Evolutionary conservation across 2,888 invertebrate species (phyloP), one percentile per base, ranked within the genome.

Genomic region (Bimastos eiseni): DNA sequence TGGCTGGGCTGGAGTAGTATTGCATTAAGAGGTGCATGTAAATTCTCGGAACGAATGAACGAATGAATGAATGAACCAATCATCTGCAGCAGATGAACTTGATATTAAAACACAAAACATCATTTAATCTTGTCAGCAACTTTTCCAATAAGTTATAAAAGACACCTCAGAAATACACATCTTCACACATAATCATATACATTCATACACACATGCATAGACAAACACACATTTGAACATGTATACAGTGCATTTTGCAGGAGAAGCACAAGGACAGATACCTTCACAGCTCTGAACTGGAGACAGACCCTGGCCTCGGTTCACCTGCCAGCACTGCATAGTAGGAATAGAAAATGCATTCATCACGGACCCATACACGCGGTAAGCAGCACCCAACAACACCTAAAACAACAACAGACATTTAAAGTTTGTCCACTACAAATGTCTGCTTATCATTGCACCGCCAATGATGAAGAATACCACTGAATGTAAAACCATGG

Each of bases 211-310:
- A 49, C 21, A 70, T 70, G 11, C 70, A 70, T n/a, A n/a, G n/a
- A n/a, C n/a, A n/a, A n/a, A n/a, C n/a, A n/a, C n/a, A n/a, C n/a
- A n/a, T n/a, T n/a, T n/a, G n/a, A n/a, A 49, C 24, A 24, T 11
- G 24, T 24, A 49, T 24, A 49, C 2, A 49, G 1, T 70, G n/a
- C 70, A n/a, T 11, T 30, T n/a, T 3, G 70, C 8, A n/a, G 1
- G 3, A 70, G 11, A n/a, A 70, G 17, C n/a, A 1, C 0, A 70
- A 70, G 17, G n/a, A n/a, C 8, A n/a, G 34, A 21, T n/a, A 95
- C 97, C 97, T 93, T 97, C 97, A 94, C 98, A 98, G 93, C 97
- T 97, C 92, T 96, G 96, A 0, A 97, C 96, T 0, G 96, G 96
- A 0, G 96, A 93, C 44, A 97, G 94, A 19, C 95, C 96, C 17